Evolutionary conservation across 2,113 vertebrate genomes (phyloP).

Genomic region (Proteles cristata): DNA sequence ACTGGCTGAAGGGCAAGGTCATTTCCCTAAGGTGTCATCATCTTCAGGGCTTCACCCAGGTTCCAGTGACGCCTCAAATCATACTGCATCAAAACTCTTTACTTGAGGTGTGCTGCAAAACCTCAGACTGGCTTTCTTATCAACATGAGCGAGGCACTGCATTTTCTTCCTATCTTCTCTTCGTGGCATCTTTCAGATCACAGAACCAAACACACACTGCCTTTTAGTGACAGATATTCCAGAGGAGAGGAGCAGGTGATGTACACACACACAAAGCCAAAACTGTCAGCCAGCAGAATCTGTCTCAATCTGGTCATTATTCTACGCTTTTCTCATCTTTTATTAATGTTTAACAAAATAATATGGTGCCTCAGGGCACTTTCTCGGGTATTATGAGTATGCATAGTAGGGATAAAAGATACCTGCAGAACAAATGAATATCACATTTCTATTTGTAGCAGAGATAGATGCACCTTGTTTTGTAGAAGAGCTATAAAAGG

Average conservation of each 20-base stretch:
- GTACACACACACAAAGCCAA: neutral
- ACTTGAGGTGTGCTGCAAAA: neutral
- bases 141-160: too few relatives aligned
- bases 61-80: neutral
- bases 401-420: neutral
- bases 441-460: neutral
- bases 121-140: neutral
- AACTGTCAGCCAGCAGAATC: neutral
- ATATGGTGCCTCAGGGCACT: neutral
- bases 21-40: neutral
- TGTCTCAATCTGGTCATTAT: neutral
- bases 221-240: neutral
- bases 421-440: neutral
- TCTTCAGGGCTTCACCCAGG: neutral
- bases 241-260: neutral
- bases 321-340: neutral
- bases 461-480: neutral
- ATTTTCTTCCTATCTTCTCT: neutral
- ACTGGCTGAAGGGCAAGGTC: too few relatives aligned
- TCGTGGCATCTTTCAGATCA: neutral
- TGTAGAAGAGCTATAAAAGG: neutral
- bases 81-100: neutral
- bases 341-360: neutral
- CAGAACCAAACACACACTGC: neutral
- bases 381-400: neutral